phyloP scores from a whole-genome alignment of 2,113 vertebrate species.

The Oxygymnocypris stewartii region DNA sequence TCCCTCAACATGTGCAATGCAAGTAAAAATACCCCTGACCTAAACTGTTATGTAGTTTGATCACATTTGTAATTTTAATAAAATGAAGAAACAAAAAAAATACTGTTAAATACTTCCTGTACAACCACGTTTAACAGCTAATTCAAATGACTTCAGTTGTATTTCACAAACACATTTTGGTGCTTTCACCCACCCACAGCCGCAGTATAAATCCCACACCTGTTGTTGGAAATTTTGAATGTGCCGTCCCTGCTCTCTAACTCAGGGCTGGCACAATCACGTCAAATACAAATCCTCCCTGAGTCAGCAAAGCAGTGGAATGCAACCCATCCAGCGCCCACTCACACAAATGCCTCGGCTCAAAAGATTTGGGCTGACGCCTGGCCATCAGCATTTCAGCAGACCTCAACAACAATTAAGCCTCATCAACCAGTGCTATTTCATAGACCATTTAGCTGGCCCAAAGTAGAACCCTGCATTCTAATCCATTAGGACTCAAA shows the following conservation, averaged over 20 bases:
- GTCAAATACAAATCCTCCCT: constrained; percentile 26
- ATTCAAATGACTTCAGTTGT: neutral
- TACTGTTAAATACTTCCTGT: neutral
- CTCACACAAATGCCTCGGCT: constrained; percentile 33
- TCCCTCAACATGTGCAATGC: neutral
- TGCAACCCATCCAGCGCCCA: constrained; percentile 23
- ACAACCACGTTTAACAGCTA: neutral
- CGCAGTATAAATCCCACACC: constrained; percentile 22
- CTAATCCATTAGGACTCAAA: constrained; percentile 19
- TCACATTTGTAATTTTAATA: neutral
- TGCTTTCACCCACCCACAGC: neutral
- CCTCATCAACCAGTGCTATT: constrained; percentile 36
- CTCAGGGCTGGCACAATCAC: constrained; percentile 3
- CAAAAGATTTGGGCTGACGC: constrained; percentile 41
- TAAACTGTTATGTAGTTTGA: neutral
- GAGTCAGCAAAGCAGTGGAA: constrained; percentile 50
- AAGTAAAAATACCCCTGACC: neutral
- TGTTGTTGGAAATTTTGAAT: constrained; percentile 25
- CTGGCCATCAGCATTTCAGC: constrained; percentile 43
- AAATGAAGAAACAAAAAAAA: neutral
- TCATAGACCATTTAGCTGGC: constrained; percentile 25
- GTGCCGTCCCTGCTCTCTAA: neutral
- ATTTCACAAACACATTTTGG: neutral
- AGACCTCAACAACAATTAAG: constrained; percentile 44
- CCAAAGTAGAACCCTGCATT: neutral